Conservation (phyloP, 2,797 vertebrate species). For the Paedocypris micromegethes region DNA sequence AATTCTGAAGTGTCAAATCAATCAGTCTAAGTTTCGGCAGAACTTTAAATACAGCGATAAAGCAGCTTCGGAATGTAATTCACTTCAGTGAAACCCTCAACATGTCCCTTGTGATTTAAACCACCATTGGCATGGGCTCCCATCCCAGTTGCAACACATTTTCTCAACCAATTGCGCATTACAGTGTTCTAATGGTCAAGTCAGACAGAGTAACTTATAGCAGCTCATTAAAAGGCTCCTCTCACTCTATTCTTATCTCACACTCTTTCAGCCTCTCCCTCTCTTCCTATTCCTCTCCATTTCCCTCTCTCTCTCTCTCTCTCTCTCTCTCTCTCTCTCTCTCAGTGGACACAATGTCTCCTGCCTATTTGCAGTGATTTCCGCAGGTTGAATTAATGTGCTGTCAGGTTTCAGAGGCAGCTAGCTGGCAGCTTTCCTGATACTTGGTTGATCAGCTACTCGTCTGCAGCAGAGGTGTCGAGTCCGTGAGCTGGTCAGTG, state of each 20-base stretch:
- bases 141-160: constrained; percentile 54
- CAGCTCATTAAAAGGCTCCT: constrained; percentile 55
- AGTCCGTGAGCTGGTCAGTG: constrained; percentile 44
- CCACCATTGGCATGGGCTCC: constrained; percentile 48
- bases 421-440: constrained; percentile 66
- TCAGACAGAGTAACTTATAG: constrained; percentile 51
- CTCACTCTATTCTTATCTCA: constrained; percentile 44
- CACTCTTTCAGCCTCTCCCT: constrained; percentile 34
- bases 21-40: constrained; percentile 48
- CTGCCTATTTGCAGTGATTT: constrained; percentile 63
- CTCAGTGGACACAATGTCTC: constrained; percentile 58
- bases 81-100: constrained; percentile 46
- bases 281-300: constrained; percentile 43
- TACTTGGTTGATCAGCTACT: constrained; percentile 67
- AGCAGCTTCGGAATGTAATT: constrained; percentile 45
- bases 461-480: constrained; percentile 56
- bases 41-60: constrained; percentile 49
- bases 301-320: constrained; percentile 49
- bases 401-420: constrained; percentile 73
- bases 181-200: constrained; percentile 53
- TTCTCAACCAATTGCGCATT: constrained; percentile 58
- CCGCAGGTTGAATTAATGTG: constrained; percentile 72
- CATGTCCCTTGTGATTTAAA: constrained; percentile 53
- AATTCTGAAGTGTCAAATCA: constrained; percentile 50
- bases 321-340: constrained; percentile 45